Conservation (phyloP, 2,797 vertebrate genomes). For the Malacoraja senta region DNA sequence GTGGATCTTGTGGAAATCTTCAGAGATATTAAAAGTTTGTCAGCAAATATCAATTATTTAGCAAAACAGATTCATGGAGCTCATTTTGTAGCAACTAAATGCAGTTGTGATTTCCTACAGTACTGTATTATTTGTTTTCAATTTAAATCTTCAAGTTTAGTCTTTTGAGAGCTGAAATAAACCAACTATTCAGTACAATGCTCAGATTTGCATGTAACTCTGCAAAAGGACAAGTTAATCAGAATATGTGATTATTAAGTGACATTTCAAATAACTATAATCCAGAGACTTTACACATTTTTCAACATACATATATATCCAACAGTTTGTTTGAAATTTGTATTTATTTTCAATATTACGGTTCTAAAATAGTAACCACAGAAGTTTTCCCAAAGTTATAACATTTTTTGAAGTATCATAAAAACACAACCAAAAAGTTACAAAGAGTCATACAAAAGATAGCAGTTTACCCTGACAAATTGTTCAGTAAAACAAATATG, state of each 20-base stretch:
- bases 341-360: conserved; percentile 36
- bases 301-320: background rate
- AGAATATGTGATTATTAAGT: background rate
- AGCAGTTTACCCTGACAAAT: conserved; percentile 1
- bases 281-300: background rate
- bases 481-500: background rate
- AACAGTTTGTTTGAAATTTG: conserved; percentile 13
- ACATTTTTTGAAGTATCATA: conserved; percentile 20
- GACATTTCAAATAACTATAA: background rate
- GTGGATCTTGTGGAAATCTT: background rate
- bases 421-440: conserved; percentile 12
- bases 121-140: background rate
- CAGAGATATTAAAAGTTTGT: background rate
- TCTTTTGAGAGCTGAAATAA: background rate
- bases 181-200: background rate
- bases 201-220: background rate
- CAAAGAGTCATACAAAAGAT: background rate
- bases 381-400: conserved; percentile 9
- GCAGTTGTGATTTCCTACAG: background rate
- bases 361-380: conserved; percentile 7
- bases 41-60: background rate
- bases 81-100: background rate
- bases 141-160: background rate
- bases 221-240: background rate
- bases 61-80: background rate